Base-by-base conservation (phyloP, 2,113 vertebrate species). In the Lontra canadensis region DNA sequence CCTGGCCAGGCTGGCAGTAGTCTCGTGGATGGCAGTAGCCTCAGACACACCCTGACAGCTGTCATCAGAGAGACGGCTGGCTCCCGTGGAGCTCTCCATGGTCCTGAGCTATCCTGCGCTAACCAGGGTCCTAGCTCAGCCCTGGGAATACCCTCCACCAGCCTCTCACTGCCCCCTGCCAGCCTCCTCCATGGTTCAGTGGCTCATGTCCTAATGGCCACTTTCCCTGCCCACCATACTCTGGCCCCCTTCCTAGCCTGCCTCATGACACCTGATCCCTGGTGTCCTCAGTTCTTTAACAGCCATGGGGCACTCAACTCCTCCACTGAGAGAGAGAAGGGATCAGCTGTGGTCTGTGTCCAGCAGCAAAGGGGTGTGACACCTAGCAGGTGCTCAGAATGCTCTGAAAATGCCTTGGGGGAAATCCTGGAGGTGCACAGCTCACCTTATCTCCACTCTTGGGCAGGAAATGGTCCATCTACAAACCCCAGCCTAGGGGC, bases 41-140 rank as follows among this genome's bases (percentile, higher is more conserved):
- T 55, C 73, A 71, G 57, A 73, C 78, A 36, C 34, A 29, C 73
- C 31, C 52, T 44, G 94, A 97, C 85, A 93, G 96, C 96, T 81
- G 93, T 92, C 95, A 84, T 36, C 1, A 0, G 57, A 52, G 83
- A 36, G 81, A 94, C 4, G 0, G 4, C 31, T 34, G n/a, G 29
- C 11, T 1, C 44, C 80, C 0, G 0, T 1, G 96, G 98, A 88
- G 93, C 98, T 98, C 96, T 98, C 98, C 97, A 4, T 95, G 97
- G 97, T 98, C 83, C 97, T 98, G 98, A 98, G 96, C 26, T 49
- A 0, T 21, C 78, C 42, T 82, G 85, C 39, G 57, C 97, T 95
- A 71, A 85, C 97, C 97, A 95, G 92, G 73, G 79, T 94, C 91
- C 95, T 96, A 93, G 82, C 34, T 88, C 2, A 0, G 57, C 42